phyloP scores from a whole-genome alignment of 2,797 vertebrate genomes.

The Valencia hispanica region DNA sequence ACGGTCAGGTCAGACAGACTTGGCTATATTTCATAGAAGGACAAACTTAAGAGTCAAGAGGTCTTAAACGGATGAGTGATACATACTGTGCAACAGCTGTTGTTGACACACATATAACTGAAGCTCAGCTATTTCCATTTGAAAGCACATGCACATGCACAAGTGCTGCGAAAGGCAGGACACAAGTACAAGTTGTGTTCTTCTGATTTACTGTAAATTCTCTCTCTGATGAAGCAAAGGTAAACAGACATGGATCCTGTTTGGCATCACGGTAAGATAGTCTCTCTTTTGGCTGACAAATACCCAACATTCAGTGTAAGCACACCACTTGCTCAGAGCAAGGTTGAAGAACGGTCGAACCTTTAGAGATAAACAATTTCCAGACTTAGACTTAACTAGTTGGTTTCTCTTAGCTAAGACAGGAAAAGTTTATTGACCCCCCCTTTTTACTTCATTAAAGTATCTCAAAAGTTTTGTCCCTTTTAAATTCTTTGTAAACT shows the following conservation, averaged over 20 bases:
- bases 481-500: no score
- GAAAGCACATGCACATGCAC: constrained; percentile 2
- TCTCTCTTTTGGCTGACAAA: constrained; percentile 28
- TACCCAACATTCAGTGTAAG: constrained; percentile 16
- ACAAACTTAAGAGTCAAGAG: constrained; percentile 32
- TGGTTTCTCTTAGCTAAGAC: neutral
- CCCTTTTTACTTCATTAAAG: neutral
- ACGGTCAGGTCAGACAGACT: constrained; percentile 19
- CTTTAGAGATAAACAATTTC: constrained; percentile 7
- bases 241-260: constrained; percentile 16
- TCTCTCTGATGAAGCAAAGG: neutral
- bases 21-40: constrained; percentile 29
- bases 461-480: no score
- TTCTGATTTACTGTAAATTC: neutral
- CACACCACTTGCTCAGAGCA: constrained; percentile 54
- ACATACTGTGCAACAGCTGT: constrained; percentile 31
- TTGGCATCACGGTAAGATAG: constrained; percentile 13
- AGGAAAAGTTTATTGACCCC: neutral
- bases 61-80: constrained; percentile 33
- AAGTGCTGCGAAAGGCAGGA: neutral
- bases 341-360: constrained; percentile 43
- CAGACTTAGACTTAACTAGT: neutral
- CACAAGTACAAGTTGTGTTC: constrained; percentile 10
- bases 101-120: constrained; percentile 27
- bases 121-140: constrained; percentile 4